Evolutionary conservation across 2,113 vertebrate genomes (phyloP), one percentile per base, ranked within the genome.

Genomic region (Leptocoma aspasia): DNA sequence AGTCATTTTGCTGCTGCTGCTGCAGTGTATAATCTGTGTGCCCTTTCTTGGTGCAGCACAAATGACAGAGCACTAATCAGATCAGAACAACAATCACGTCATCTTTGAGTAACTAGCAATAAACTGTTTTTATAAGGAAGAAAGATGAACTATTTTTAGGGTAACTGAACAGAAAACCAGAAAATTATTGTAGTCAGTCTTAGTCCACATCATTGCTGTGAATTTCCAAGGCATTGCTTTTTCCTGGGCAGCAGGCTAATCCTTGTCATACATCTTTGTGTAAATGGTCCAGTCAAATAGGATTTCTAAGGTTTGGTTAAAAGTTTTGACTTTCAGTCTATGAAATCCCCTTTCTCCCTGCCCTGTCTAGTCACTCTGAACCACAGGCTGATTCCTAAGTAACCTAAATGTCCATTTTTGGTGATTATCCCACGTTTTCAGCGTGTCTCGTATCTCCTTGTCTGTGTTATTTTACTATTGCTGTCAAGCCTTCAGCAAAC

Each of bases 1-100:
- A 96, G 81, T 87, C 15, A 94, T 96, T 96, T 94, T 93, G 92
- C 86, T 94, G 92, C 88, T 94, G 92, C 88, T 95, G 94, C 90
- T 76, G 92, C 87, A 45, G 91, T 82, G 86, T 94, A 87, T 96
- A 94, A 96, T 97, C 89, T 69, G 77, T 42, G 96, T 71, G 94
- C 53, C 92, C 93, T 95, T 96, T 95, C 83, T 90, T 59, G 87
- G 92, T 82, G 86, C 86, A 86, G 89, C 26, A 89, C 91, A 88
- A 96, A 95, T 49, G 86, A 92, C 78, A 83, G 95, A 78, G 92
- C 68, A 71, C 87, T 93, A 81, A 97, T 94, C 86, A 89, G 84
- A 94, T 95, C 81, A 91, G 89, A 76, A 77, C 94, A 97, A 92
- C 91, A 82, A 91, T 65, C 78, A 86, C 90, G 70, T 96, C 95